Evolutionary conservation across 2,888 invertebrate genomes (phyloP).

Genomic region (Thyatira batis): DNA sequence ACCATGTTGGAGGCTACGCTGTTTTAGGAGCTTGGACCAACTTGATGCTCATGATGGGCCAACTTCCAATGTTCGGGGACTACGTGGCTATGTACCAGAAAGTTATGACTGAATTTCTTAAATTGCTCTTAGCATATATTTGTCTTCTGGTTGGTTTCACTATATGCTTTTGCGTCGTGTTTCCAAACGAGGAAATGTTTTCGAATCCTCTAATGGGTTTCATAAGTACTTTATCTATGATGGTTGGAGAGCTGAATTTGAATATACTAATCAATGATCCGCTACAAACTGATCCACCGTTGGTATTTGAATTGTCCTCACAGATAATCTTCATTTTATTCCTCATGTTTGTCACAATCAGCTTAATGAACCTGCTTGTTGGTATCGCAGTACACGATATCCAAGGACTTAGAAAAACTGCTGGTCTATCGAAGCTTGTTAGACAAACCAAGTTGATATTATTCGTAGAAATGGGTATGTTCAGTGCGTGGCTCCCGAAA

Average conservation of each 20-base stretch:
- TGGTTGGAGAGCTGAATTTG: conserved; percentile 92
- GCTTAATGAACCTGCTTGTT: conserved; percentile 92
- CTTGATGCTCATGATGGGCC: conserved; percentile 94
- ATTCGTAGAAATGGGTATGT: conserved; percentile 91
- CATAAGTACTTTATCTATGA: conserved; percentile 92
- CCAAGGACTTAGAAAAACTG: conserved; percentile 92
- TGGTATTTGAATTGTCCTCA: conserved; percentile 88
- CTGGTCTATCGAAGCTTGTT: conserved; percentile 91
- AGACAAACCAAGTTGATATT: conserved; percentile 92
- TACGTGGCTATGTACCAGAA: conserved; percentile 96
- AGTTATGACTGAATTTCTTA: conserved; percentile 92
- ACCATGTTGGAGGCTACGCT: conserved; percentile 92
- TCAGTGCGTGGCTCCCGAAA: conserved; percentile 89
- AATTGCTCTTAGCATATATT: conserved; percentile 90
- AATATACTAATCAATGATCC: conserved; percentile 88
- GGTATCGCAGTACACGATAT: conserved; percentile 95
- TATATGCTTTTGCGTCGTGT: conserved; percentile 93
- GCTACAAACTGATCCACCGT: conserved; percentile 86
- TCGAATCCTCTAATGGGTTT: conserved; percentile 92
- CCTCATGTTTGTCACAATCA: conserved; percentile 91
- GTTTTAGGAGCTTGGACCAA: conserved; percentile 94
- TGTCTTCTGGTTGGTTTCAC: conserved; percentile 93
- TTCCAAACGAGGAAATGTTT: conserved; percentile 91
- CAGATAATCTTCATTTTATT: conserved; percentile 91
- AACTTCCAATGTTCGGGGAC: conserved; percentile 93